Evolutionary conservation across 2,797 vertebrate genomes (phyloP), one percentile per base, ranked within the genome.

Genomic region (Microhierax caerulescens): DNA sequence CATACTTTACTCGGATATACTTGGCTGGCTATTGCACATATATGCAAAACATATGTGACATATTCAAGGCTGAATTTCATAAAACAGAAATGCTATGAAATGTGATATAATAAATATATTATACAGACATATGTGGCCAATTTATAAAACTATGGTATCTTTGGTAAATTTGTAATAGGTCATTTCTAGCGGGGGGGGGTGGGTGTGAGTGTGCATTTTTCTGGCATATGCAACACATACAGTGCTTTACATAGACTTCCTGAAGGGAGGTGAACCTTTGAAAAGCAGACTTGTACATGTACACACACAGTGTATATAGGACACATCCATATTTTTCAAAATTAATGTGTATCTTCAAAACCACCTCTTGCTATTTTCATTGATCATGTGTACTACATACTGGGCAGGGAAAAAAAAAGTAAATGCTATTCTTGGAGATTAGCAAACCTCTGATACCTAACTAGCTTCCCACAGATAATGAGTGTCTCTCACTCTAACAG

Each of bases 21-120:
- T 96, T 95, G 92, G 96, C 96, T 14, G 7, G 91, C 83, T 93
- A 68, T 92, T 87, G 76, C 95, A 94, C 72, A 92, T 95, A 91
- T 97, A 96, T 94, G 93, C 95, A 95, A 95, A 97, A 97, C 97
- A 97, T 93, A 96, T 96, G 97, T 96, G 96, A 97, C 80, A 95
- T 95, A 88, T 83, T 95, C 90, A 85, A 91, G 94, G 70, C 94
- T 95, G 94, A 95, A 96, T 96, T 97, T 97, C 96, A 97, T 97
- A 95, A 95, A 95, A 87, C 80, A 94, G 90, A 95, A 95, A 95
- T 77, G 86, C 96, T 95, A 95, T 91, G 96, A 96, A 96, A 96
- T 87, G 96, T 92, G 78, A 97, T 95, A 94, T 94, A 97, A 95
- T 95, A 95, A 96, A 96, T 97, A 95, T 85, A 97, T 97, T 96